Percentiles rank a stretch among this genome's conserved stretches.
Evolutionary conservation across 1,140 invertebrate genomes (phyloP).

Genomic region (Aphis gossypii): DNA sequence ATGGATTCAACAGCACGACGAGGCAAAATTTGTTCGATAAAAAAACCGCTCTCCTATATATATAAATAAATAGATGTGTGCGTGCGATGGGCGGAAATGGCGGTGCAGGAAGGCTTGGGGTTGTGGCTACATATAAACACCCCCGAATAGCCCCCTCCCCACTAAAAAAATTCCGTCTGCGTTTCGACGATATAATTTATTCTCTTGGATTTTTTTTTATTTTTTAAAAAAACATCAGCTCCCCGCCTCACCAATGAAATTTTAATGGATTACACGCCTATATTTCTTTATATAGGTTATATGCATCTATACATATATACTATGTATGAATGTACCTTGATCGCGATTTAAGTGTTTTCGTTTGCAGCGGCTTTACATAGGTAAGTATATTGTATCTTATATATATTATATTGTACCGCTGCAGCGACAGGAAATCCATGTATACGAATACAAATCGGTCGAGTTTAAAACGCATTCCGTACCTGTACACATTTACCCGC

Average conservation of each 20-base stretch:
- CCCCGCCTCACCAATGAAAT: not conserved
- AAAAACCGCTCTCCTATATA: too few relatives aligned
- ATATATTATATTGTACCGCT: not conserved
- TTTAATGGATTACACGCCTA: constrained; percentile 6
- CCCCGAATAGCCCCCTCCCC: not conserved
- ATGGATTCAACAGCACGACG: too few relatives aligned
- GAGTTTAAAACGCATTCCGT: too few relatives aligned
- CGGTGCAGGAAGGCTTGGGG: not conserved
- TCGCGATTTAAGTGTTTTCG: not conserved
- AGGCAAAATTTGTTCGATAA: too few relatives aligned
- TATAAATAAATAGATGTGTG: too few relatives aligned
- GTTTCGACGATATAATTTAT: not conserved
- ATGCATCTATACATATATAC: too few relatives aligned
- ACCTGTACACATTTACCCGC: too few relatives aligned
- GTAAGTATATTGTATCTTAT: too few relatives aligned
- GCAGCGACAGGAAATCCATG: too few relatives aligned
- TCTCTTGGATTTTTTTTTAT: not conserved
- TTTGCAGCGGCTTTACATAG: not conserved
- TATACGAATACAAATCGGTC: too few relatives aligned
- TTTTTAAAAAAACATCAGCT: not conserved
- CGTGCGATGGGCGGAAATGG: not conserved
- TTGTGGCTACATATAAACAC: not conserved
- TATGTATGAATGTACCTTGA: too few relatives aligned
- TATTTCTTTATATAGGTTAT: not conserved
- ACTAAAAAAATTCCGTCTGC: not conserved